Evolutionary conservation across 1,140 invertebrate genomes (phyloP).

Genomic region (Diachasma alloeum): DNA sequence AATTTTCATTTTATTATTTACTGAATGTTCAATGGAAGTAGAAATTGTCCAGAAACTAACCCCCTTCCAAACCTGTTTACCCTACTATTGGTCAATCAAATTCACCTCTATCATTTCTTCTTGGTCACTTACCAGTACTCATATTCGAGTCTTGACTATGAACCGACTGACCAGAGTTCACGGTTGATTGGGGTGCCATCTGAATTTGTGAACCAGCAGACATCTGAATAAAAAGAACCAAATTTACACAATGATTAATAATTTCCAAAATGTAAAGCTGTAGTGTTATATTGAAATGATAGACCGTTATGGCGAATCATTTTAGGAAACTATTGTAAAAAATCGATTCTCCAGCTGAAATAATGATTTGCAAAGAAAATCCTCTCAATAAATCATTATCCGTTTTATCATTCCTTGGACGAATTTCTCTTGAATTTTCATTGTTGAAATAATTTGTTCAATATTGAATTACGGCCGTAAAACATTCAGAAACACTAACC

Average conservation of each 20-base stretch:
- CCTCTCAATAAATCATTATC: too few species aligned
- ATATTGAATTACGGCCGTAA: background rate
- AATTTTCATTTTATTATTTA: too few species aligned
- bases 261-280: background rate
- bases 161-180: constrained; percentile 85
- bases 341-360: too few species aligned
- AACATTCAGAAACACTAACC: background rate
- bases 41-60: too few species aligned
- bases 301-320: too few species aligned
- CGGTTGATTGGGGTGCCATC: constrained; percentile 90
- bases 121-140: constrained; percentile 78
- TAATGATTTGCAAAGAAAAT: too few species aligned
- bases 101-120: background rate
- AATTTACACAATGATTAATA: background rate
- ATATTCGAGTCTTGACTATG: constrained; percentile 95
- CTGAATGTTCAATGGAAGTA: too few species aligned
- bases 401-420: too few species aligned
- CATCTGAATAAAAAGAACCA: constrained; percentile 75
- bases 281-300: too few species aligned
- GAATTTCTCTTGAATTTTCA: too few species aligned
- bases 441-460: background rate
- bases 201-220: constrained; percentile 93
- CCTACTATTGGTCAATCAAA: background rate
- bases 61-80: too few species aligned
- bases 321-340: too few species aligned